These are phyloP conservation scores for Platerodrilus igneus DNA, from an alignment of 2,888 invertebrate genomes.

Conservation along the genomic window DNA sequence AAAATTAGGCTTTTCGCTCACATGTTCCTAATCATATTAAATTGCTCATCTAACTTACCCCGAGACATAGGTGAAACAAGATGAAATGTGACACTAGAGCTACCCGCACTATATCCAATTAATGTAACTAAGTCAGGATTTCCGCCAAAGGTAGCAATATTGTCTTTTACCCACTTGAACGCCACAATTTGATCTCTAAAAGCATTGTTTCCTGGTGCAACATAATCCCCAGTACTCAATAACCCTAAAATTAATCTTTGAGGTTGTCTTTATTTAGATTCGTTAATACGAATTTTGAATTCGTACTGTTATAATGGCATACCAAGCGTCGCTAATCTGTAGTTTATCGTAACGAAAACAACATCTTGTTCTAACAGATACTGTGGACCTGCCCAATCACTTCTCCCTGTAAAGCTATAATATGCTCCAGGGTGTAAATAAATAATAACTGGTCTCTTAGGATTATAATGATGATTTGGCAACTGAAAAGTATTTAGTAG, in stretches of 20 bases:
- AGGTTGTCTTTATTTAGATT: too few species aligned
- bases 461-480: too few species aligned
- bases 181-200: slow-evolving; percentile 67
- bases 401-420: slow-evolving; percentile 1
- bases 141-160: slow-evolving; percentile 65
- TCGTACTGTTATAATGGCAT: not conserved
- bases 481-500: slow-evolving; percentile 47
- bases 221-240: slow-evolving; percentile 58
- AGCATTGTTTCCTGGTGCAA: slow-evolving; percentile 65
- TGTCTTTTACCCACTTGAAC: slow-evolving; percentile 61
- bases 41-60: too few species aligned
- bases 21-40: too few species aligned
- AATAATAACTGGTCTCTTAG: slow-evolving; percentile 1
- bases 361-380: not conserved
- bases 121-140: slow-evolving; percentile 61
- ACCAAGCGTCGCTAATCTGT: too few species aligned
- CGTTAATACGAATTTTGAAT: not conserved
- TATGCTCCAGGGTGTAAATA: too few species aligned
- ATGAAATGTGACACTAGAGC: slow-evolving; percentile 47
- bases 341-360: too few species aligned
- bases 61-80: slow-evolving; percentile 64
- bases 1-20: too few species aligned
- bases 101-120: slow-evolving; percentile 55
- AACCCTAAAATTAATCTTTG: slow-evolving; percentile 39
- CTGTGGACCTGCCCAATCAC: slow-evolving; percentile 3